phyloP scores from a whole-genome alignment of 2,888 invertebrate genomes.

The Pimpla rufipes region DNA sequence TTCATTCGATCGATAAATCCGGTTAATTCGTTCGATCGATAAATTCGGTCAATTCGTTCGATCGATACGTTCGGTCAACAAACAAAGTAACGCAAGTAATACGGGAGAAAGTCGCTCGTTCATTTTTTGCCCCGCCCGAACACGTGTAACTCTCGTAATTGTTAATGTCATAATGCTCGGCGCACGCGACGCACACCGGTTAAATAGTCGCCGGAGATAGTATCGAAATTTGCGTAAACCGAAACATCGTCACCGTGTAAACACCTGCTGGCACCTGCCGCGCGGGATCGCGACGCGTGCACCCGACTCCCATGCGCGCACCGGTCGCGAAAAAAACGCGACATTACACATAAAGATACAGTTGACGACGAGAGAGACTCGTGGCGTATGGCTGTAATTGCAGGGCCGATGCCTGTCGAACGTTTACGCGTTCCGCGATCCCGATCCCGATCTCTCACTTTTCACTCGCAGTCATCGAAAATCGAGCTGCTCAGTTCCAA shows the following conservation, averaged over 20 bases:
- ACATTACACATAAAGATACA: conserved; percentile 26
- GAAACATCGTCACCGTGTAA: conserved; percentile 48
- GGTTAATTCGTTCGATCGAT: no score
- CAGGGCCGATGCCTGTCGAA: conserved; percentile 4
- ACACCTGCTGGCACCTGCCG: conserved; percentile 60
- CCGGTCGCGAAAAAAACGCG: conserved; percentile 40
- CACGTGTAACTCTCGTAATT: conserved; percentile 29
- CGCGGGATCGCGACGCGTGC: conserved; percentile 30
- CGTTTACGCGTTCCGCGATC: neutral
- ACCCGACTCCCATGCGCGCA: no score
- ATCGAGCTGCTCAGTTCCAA: no score
- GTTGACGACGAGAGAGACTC: neutral
- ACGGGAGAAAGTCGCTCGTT: conserved; percentile 25
- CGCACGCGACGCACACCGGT: conserved; percentile 11
- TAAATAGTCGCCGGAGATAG: conserved; percentile 32
- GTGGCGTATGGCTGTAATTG: neutral
- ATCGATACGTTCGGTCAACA: neutral
- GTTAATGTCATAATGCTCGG: conserved; percentile 31
- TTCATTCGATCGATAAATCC: no score
- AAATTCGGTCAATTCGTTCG: no score
- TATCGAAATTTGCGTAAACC: conserved; percentile 52
- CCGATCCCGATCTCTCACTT: neutral
- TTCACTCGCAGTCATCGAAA: no score
- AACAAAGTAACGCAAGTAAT: neutral
- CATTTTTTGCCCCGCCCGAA: neutral